Base-by-base conservation (phyloP, 2,113 vertebrate genomes). In the Carassius gibelio region DNA sequence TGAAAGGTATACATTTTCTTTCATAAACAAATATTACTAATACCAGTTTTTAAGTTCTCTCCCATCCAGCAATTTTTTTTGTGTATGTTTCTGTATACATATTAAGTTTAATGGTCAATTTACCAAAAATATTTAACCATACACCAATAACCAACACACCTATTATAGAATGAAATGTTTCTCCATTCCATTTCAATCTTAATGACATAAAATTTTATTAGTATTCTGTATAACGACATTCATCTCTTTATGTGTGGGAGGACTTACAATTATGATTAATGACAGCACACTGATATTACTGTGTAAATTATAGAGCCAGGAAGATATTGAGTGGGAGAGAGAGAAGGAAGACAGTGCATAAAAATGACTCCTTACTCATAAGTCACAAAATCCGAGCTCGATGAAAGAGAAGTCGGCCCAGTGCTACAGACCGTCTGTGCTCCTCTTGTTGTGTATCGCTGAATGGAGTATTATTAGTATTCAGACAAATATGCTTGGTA, bases 251-350 rank as follows among this genome's bases (percentile, higher is more conserved):
- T 91, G 86, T 89, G 69, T 52, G 69, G 92, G 87, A 84, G 83
- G 89, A 90, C 87, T 5, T 52, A 84, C 89, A 90, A 89, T 89
- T 91, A 90, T 94, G 92, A 94, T 94, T 93, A 94, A 94, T 92
- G 90, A 90, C 75, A 87, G 88, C 83, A 68, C 88, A 92, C 90
- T 92, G 42, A 86, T 71, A 81, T 82, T 75, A 75, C 87, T 50
- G 75, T 59, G 50, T 92, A 91, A 89, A 90, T 92, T 84, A 84
- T 75, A 75, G 38, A 75, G 69, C 66, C 62, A 48, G 36, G 64
- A 79, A 50, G 59, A 86, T 26, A 90, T 85, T 87, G 88, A 88
- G 89, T 91, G 86, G 80, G 71, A 57, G 86, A 89, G 87, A 84
- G 90, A 86, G 30, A 75, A 79, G 57, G 26, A 76, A 85, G 38